Evolutionary conservation across 2,797 vertebrate species (phyloP).

Genomic region (Picus viridis): DNA sequence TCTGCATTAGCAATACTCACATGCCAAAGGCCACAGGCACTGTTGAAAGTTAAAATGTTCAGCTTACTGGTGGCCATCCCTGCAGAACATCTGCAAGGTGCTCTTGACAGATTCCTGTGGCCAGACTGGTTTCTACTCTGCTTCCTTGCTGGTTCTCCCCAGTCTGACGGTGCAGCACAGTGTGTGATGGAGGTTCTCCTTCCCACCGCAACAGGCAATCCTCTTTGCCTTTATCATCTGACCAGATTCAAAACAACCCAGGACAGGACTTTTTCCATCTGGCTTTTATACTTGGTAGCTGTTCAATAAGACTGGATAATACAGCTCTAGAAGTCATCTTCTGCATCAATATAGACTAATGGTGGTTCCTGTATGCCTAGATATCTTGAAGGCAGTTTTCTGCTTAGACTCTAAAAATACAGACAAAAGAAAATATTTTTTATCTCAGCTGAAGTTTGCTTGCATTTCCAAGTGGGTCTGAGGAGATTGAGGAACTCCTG

Average conservation of each 20-base stretch:
- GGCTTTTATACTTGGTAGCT: neutral
- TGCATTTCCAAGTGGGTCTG: neutral
- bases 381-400: neutral
- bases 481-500: neutral
- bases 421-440: neutral
- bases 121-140: neutral
- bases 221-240: neutral
- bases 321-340: neutral
- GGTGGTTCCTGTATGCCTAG: neutral
- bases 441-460: neutral
- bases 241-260: neutral
- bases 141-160: neutral
- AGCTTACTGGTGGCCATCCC: neutral
- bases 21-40: neutral
- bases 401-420: neutral
- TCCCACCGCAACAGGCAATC: neutral
- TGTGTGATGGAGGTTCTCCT: neutral
- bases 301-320: neutral
- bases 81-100: neutral
- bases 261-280: neutral
- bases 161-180: neutral
- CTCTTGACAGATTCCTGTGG: neutral
- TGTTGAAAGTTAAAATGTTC: neutral
- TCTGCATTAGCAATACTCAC: neutral
- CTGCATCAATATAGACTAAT: no score